Conservation (phyloP, 2,113 vertebrate species). For the Tragelaphus scriptus region DNA sequence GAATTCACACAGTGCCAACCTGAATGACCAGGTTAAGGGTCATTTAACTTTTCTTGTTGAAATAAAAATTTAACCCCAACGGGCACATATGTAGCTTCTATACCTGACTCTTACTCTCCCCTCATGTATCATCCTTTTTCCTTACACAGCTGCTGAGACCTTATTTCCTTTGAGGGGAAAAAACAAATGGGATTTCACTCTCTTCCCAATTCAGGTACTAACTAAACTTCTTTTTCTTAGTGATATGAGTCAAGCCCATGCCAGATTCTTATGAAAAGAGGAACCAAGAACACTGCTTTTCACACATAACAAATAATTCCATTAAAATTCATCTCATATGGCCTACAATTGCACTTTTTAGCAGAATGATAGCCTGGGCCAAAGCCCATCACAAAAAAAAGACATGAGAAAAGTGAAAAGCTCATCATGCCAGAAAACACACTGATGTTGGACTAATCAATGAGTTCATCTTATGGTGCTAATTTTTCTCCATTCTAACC, state of each 20-base stretch:
- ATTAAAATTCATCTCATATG: neutral
- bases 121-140: neutral
- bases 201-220: neutral
- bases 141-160: neutral
- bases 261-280: neutral
- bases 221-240: neutral
- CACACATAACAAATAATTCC: neutral
- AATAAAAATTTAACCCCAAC: neutral
- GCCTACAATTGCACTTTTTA: neutral
- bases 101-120: neutral
- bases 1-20: neutral
- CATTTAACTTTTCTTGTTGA: neutral
- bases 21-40: neutral
- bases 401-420: neutral
- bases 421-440: neutral
- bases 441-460: fast-evolving
- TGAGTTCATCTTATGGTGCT: neutral
- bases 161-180: neutral
- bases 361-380: neutral
- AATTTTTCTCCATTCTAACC: neutral
- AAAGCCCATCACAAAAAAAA: neutral
- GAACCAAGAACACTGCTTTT: neutral
- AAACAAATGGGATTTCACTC: neutral
- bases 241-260: neutral
- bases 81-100: neutral